Percentiles rank a stretch among this genome's conserved stretches.
Conservation (phyloP, 2,888 invertebrate species). For the Amphipoea oculea region DNA sequence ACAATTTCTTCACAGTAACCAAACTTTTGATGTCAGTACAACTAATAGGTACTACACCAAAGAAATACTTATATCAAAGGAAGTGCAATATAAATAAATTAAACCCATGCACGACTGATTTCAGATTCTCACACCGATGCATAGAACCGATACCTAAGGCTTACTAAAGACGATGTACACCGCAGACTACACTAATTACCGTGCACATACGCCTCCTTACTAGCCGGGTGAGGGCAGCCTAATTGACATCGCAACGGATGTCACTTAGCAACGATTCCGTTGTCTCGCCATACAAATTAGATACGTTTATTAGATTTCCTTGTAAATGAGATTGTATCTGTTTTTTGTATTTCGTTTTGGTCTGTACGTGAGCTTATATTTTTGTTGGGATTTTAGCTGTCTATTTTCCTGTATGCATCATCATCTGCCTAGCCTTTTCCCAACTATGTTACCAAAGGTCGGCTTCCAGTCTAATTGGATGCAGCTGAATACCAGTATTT, state of each 20-base stretch:
- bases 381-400: neutral
- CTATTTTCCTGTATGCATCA: neutral
- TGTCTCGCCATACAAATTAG: slow-evolving; percentile 65
- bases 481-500: too few relatives aligned
- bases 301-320: slow-evolving; percentile 71
- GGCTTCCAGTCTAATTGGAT: too few relatives aligned
- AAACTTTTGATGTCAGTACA: neutral
- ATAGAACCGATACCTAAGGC: slow-evolving; percentile 34
- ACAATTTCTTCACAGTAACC: neutral
- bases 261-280: slow-evolving; percentile 75
- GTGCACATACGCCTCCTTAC: slow-evolving; percentile 63
- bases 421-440: too few relatives aligned
- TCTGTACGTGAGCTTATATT: neutral
- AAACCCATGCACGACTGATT: neutral
- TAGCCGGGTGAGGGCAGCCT: slow-evolving; percentile 67
- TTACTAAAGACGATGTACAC: slow-evolving; percentile 45
- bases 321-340: slow-evolving; percentile 64
- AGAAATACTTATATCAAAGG: neutral
- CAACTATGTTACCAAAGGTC: too few relatives aligned
- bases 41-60: neutral
- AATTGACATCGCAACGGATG: slow-evolving; percentile 81
- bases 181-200: slow-evolving; percentile 65
- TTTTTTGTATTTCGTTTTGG: slow-evolving; percentile 44
- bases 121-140: slow-evolving; percentile 21
- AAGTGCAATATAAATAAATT: neutral